Base-by-base conservation (phyloP, 2,113 vertebrate species). In the Leptobrachium ailaonicum region DNA sequence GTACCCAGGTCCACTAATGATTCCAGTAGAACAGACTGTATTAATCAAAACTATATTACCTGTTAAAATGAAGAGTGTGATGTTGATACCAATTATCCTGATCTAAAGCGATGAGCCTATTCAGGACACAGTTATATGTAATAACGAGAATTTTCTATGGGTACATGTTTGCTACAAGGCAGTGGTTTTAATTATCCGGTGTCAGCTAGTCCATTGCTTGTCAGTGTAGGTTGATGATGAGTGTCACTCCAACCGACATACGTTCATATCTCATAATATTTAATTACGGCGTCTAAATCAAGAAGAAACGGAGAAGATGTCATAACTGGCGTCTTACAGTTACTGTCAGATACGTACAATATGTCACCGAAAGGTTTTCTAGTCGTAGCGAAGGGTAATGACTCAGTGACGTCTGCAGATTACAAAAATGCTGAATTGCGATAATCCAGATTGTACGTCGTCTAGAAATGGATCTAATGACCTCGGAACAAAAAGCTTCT, bases 1-100 rank as follows among this genome's bases (percentile, higher is more conserved):
- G 69, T 79, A 58, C 69, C 64, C 58, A 53, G 73, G 70, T 79
- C 66, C 77, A 71, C 56, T 79, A 72, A 79, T 79, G 69, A 72
- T 79, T 79, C 41, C 69, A 44, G 53, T 73, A 53, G 70, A 66
- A 20, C 60, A 20, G 62, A 69, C 54, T 40, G 69, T 41, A 73
- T 79, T 56, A 50, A 79, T 79, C 77, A 79, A 54, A 66, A 60
- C 47, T 60, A 66, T 71, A 66, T 71, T 64, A 44, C 62, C 77
- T 40, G 4, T 64, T 73, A 14, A 44, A 64, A 20, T 47, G 69
- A 44, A 9, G 53, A 56, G 13, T 50, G 45, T 32, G 47, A 73
- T 50, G 64, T 66, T 79, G 20, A 66, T 54, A 73, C 71, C 45
- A 79, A 66, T 73, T 73, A 73, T 56, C 73, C 70, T 66, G 41